These are phyloP conservation scores for Mythimna lalbum DNA, from an alignment of 2,888 invertebrate species.

Conservation along the genomic window DNA sequence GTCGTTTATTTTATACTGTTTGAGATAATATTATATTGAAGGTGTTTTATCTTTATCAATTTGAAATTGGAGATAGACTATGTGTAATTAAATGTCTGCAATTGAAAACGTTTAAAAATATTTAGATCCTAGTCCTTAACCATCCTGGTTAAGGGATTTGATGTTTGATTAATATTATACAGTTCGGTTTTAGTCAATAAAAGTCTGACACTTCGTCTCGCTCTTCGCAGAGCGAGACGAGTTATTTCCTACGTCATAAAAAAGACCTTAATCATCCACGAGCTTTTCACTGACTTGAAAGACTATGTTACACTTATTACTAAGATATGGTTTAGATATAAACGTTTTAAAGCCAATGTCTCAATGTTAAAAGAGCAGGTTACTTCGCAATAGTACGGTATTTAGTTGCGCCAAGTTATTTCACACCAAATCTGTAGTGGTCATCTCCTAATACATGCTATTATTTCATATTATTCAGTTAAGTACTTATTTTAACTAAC, in stretches of 20 bases:
- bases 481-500: conserved; percentile 11
- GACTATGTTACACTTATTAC: neutral
- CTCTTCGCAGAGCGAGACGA: neutral
- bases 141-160: too few species aligned
- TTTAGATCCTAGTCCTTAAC: neutral
- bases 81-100: neutral
- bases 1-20: conserved; percentile 37
- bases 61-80: conserved; percentile 1
- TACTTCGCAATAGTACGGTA: conserved; percentile 41
- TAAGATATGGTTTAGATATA: conserved; percentile 11
- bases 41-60: conserved; percentile 30
- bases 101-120: neutral
- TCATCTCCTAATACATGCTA: conserved; percentile 54
- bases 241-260: neutral
- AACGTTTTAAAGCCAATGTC: conserved; percentile 37
- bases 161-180: neutral
- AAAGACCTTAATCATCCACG: neutral
- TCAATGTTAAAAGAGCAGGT: conserved; percentile 26
- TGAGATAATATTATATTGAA: conserved; percentile 21
- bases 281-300: neutral
- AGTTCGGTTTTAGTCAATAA: neutral
- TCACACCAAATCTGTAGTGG: conserved; percentile 44
- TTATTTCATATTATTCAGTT: conserved; percentile 52
- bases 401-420: conserved; percentile 51
- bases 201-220: neutral